phyloP scores from a whole-genome alignment of 2,888 invertebrate species.

The Stictocephala bisonia region DNA sequence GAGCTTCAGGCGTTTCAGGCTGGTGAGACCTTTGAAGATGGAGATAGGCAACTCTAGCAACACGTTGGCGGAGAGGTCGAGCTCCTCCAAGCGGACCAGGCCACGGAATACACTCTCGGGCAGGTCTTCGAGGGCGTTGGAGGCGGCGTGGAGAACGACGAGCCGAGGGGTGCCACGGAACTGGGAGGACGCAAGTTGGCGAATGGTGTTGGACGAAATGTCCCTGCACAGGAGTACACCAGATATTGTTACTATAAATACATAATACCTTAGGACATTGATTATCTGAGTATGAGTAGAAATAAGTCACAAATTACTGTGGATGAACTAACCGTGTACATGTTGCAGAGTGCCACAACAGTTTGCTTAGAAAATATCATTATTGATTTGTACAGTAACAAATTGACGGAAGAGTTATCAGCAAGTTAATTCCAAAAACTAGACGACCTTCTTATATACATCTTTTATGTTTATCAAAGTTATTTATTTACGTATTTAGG shows the following conservation, averaged over 20 bases:
- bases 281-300: background rate
- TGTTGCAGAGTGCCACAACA: background rate
- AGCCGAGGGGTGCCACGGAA: slow-evolving; percentile 71
- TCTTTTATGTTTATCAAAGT: too few relatives aligned
- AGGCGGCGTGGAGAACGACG: slow-evolving; percentile 74
- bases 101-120: slow-evolving; percentile 71
- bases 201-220: slow-evolving; percentile 74
- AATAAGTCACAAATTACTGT: background rate
- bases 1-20: slow-evolving; percentile 73
- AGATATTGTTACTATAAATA: background rate
- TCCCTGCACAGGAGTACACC: slow-evolving; percentile 66
- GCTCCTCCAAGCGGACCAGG: slow-evolving; percentile 71
- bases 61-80: slow-evolving; percentile 78
- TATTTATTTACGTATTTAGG: too few relatives aligned
- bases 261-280: background rate
- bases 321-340: background rate
- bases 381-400: background rate
- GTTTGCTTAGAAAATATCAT: background rate
- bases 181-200: slow-evolving; percentile 69
- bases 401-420: background rate
- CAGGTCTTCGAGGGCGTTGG: slow-evolving; percentile 72
- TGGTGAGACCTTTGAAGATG: slow-evolving; percentile 69
- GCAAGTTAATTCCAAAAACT: too few relatives aligned
- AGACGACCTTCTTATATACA: too few relatives aligned
- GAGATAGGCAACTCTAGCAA: slow-evolving; percentile 71